Evolutionary conservation across 2,888 invertebrate genomes (phyloP).

Genomic region (Exephanes ischioxanthus): DNA sequence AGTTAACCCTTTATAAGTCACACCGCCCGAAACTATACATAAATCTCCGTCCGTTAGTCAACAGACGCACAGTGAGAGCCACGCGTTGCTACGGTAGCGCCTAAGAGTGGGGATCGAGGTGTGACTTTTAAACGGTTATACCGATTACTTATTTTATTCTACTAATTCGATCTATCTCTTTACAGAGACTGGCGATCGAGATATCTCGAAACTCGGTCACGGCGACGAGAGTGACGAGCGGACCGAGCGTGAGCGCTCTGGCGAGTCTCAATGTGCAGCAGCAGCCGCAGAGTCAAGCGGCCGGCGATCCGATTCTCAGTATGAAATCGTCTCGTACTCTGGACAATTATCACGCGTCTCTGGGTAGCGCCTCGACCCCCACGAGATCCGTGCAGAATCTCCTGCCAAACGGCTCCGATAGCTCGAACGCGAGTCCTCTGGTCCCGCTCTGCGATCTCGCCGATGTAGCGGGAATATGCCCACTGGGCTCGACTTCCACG

Average conservation of each 20-base stretch:
- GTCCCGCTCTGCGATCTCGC: constrained; percentile 76
- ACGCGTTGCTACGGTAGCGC: too few relatives aligned
- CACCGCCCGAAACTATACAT: too few relatives aligned
- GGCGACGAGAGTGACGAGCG: constrained; percentile 83
- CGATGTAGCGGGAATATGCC: constrained; percentile 74
- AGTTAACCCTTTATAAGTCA: too few relatives aligned
- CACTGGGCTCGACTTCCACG: constrained; percentile 75
- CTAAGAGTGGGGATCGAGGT: too few relatives aligned
- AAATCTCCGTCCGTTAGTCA: too few relatives aligned
- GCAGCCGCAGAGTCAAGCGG: constrained; percentile 63
- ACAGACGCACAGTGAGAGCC: too few relatives aligned
- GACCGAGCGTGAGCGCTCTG: constrained; percentile 62
- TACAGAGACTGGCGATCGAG: constrained; percentile 89
- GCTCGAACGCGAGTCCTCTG: constrained; percentile 72
- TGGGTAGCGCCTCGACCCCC: constrained; percentile 39
- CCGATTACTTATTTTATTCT: not conserved
- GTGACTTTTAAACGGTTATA: too few relatives aligned
- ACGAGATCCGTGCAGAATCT: constrained; percentile 73
- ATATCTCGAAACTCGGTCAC: constrained; percentile 89
- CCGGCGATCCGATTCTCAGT: constrained; percentile 72
- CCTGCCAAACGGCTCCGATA: constrained; percentile 62
- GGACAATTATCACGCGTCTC: constrained; percentile 69
- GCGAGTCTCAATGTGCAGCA: constrained; percentile 64
- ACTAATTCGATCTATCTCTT: not conserved
- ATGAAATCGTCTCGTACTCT: constrained; percentile 73